Evolutionary conservation across 53 echinoderm and acorn worm genomes (phyloP), one percentile per base, ranked within the genome.

Genomic region (Patiria pectinifera): DNA sequence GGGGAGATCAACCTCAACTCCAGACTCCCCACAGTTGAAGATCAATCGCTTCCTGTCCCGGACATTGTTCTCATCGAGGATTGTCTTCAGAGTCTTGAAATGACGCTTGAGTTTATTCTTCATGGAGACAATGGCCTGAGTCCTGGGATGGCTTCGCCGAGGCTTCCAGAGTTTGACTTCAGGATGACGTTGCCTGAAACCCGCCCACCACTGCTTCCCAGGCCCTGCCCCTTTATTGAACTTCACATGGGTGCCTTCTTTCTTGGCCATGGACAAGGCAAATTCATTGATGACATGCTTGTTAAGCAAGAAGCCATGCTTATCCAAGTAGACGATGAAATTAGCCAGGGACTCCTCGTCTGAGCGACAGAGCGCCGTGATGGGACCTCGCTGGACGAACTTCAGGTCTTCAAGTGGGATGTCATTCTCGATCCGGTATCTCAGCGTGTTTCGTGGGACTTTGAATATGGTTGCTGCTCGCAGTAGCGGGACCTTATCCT

Each of bases 1-100:
- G 1, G 77, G 62, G 13, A 90, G n/a, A 46, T 90, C 90, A 14
- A 90, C 81, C 69, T 90, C 90, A 11, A 90, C 81, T 4, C 90
- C 90, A 18, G 90, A 90, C 81, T 90, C 90, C 26, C 90, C 90
- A 45, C 90, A 90, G 90, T 90, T 90, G 69, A 90, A 90, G 80
- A 90, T 90, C 80, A 66, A 45, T 62, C 81, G 82, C 21, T 80
- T 80, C 4, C 48, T 45, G 69, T 90, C 45, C 2, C 61, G 62
- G 14, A 90, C 47, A n/a, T 15, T 49, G 12, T 90, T 11, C 69
- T 90, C 90, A 21, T 90, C 90, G 14, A 90, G 90, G 48, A 90
- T 48, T 60, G 45, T 90, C 7, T 81, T 25, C 24, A 90, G 81
- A 13, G 81, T 69, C 90, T 81, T 90, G 11, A 90, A 90, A 15